phyloP scores from a whole-genome alignment of 2,113 vertebrate genomes.

The Sinocyclocheilus grahami region DNA sequence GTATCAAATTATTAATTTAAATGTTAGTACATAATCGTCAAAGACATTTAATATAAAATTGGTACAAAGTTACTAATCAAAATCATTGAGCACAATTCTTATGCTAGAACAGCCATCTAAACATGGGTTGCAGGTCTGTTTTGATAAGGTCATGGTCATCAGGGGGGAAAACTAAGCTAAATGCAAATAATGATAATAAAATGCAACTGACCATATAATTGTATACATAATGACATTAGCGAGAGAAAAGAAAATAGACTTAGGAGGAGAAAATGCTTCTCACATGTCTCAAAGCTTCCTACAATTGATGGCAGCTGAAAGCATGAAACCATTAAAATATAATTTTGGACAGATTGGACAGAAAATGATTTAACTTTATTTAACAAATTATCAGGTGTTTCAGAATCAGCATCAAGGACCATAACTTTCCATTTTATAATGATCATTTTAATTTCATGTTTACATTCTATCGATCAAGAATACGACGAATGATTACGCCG shows the following conservation, averaged over 20 bases:
- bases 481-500: constrained; percentile 36
- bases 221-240: not conserved
- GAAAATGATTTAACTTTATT: not conserved
- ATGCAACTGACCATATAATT: constrained; percentile 2
- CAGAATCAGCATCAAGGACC: not conserved
- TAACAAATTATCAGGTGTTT: not conserved
- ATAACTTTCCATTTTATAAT: not conserved
- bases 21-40: not conserved
- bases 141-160: not conserved
- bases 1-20: not conserved
- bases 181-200: no score
- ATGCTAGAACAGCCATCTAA: not conserved
- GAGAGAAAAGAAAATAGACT: not conserved
- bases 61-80: not conserved
- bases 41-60: not conserved
- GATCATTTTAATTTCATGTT: not conserved
- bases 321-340: not conserved
- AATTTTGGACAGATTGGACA: no score
- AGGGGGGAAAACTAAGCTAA: not conserved
- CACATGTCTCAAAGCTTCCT: constrained; percentile 2
- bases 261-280: constrained; percentile 1
- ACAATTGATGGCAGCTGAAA: not conserved
- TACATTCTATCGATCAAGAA: not conserved
- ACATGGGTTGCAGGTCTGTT: not conserved
- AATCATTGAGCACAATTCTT: not conserved